Evolutionary conservation across 2,113 vertebrate species (phyloP), one percentile per base, ranked within the genome.

Genomic region (Platycercus adscitus): DNA sequence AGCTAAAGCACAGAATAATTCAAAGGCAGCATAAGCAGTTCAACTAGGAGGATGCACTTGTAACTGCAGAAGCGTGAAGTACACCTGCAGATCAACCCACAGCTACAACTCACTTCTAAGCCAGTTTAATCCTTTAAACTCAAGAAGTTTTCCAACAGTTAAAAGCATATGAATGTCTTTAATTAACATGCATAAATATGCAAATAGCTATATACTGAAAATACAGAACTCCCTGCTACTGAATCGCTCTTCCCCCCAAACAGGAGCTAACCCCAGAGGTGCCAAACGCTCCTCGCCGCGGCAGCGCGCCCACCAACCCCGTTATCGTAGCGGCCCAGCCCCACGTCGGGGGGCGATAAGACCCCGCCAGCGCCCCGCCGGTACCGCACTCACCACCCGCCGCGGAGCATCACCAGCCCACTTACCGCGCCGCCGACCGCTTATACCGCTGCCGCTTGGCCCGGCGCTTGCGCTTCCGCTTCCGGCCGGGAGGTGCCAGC

Each of bases 151-250:
- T 16, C 21, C 19, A 20, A 2, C 8, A 25, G 10, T 2, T 17
- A 43, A 33, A 9, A 21, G 17, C 2, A 11, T 14, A 12, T 0
- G 37, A 15, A 23, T 0, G 1, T 31, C 3, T 0, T 0, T 4
- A 3, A 24, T 28, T 7, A 37, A 23, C 1, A 20, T 0, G 2
- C 0, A 60, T 0, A 19, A 2, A 2, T 0, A 53, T 1, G 2
- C 15, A 33, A 79, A 66, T 0, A 37, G 3, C 2, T 0, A 17
- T 4, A 2, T 0, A 6, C 0, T 0, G 1, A 4, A 13, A 66
- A 37, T 1, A 9, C 12, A 5, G 20, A 25, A 47, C 3, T 1
- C 28, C 3, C 41, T 2, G 2, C 39, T 39, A 6, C 33, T 0
- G 29, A n/a, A 6, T 3, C 4, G 17, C 53, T n/a, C 1, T 1